A percentile compares a stretch with the other conserved stretches of the same genome.
These are phyloP conservation scores for Erythrocebus patas DNA, from an alignment of 2,113 vertebrate genomes.

Conservation along the genomic window DNA sequence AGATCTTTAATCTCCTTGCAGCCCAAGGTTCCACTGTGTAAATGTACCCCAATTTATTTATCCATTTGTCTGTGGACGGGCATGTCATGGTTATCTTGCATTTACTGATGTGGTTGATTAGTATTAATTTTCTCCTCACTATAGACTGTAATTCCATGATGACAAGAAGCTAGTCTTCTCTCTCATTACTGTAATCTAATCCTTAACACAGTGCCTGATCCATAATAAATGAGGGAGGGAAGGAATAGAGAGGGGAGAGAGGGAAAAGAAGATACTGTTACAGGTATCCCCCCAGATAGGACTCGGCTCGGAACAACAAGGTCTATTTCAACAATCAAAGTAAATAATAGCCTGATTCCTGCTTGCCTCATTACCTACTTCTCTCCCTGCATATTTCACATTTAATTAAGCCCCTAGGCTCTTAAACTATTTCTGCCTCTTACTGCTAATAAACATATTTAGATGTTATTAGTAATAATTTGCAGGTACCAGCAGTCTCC, in stretches of 20 bases:
- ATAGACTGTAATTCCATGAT: not conserved
- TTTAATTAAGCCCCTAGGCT: conserved; percentile 7
- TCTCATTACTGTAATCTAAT: not conserved
- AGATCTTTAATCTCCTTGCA: not conserved
- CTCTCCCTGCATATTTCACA: not conserved
- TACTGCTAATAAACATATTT: not conserved
- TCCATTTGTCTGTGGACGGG: too few species aligned
- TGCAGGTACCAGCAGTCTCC: not conserved
- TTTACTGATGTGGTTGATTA: not conserved
- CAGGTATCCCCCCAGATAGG: not conserved
- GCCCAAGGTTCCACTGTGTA: fast-evolving
- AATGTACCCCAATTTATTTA: not conserved
- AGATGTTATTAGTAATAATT: conserved; percentile 12
- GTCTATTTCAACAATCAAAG: not conserved
- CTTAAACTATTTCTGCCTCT: not conserved
- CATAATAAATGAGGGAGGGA: not conserved
- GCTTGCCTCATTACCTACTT: not conserved
- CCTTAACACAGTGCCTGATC: not conserved
- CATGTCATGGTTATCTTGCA: not conserved
- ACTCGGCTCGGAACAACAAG: not conserved
- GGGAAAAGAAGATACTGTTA: not conserved
- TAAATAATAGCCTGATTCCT: not conserved
- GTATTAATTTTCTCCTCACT: not conserved
- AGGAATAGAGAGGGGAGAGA: fast-evolving
- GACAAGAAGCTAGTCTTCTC: not conserved